Percentiles rank a stretch among this genome's conserved stretches.
Evolutionary conservation across 2,888 invertebrate genomes (phyloP).

Genomic region (Stenolophus ochropezus): DNA sequence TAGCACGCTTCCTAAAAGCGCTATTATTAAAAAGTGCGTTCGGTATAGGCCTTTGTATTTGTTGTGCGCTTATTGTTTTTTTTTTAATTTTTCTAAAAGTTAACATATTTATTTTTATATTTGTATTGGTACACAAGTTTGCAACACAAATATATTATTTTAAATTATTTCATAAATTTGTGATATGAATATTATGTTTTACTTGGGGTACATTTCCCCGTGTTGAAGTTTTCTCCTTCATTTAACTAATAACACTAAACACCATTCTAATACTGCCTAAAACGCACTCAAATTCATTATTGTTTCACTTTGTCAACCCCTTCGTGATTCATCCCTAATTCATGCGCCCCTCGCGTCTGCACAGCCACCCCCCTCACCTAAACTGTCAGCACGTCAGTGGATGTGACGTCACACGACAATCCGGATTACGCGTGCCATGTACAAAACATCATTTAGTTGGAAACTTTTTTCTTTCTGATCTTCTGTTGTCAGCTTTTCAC

Average conservation of each 20-base stretch:
- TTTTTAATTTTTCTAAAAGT: too few relatives aligned
- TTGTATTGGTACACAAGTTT: too few relatives aligned
- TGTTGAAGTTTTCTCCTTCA: slow-evolving; percentile 13
- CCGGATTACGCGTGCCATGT: slow-evolving; percentile 60
- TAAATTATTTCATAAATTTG: too few relatives aligned
- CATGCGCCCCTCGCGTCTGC: neutral
- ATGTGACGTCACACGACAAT: slow-evolving; percentile 61
- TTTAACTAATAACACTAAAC: slow-evolving; percentile 37
- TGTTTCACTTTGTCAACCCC: slow-evolving; percentile 37
- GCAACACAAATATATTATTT: too few relatives aligned
- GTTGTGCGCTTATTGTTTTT: too few relatives aligned
- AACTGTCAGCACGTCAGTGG: slow-evolving; percentile 30
- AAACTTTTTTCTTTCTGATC: slow-evolving; percentile 61
- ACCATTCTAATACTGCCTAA: slow-evolving; percentile 33
- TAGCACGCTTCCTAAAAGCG: too few relatives aligned
- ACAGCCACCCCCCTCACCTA: neutral
- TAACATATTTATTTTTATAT: too few relatives aligned
- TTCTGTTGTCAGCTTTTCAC: slow-evolving; percentile 63
- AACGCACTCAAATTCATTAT: slow-evolving; percentile 41
- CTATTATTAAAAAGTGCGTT: too few relatives aligned
- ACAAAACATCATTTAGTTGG: slow-evolving; percentile 62
- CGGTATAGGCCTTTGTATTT: too few relatives aligned
- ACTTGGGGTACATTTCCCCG: neutral
- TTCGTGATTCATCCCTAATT: slow-evolving; percentile 38
- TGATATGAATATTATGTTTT: too few relatives aligned